These are phyloP conservation scores for Parascotia fuliginaria DNA, from an alignment of 2,888 invertebrate genomes.

Conservation along the genomic window DNA sequence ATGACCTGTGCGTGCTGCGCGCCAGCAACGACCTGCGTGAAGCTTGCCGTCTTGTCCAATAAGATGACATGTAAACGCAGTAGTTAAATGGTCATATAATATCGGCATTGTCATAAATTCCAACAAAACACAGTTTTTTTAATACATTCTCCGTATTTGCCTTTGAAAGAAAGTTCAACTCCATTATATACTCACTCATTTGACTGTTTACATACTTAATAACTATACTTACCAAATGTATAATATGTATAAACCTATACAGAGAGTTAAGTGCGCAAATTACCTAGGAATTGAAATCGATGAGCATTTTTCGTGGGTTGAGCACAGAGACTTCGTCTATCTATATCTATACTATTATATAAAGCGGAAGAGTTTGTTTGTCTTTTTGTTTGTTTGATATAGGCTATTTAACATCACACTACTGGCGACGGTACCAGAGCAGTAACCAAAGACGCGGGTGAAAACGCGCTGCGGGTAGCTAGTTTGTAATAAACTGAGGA, in stretches of 20 bases:
- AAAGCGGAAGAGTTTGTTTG: no score
- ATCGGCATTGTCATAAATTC: conserved; percentile 1
- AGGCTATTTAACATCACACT: no score
- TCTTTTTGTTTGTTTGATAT: no score
- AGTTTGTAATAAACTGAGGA: not conserved
- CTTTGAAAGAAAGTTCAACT: not conserved
- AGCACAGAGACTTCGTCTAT: not conserved
- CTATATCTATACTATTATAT: no score
- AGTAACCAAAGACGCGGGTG: no score
- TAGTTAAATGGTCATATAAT: conserved; percentile 4
- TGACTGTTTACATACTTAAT: no score
- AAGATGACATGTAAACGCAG: not conserved
- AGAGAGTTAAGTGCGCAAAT: not conserved
- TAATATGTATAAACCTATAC: not conserved
- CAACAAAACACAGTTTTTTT: conserved; percentile 4
- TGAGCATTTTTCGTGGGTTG: not conserved
- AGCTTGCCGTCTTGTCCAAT: not conserved
- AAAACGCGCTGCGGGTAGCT: no score
- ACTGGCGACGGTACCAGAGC: no score
- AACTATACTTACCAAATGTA: no score
- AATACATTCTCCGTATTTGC: conserved; percentile 5
- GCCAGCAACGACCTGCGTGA: not conserved
- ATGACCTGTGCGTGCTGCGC: conserved; percentile 3
- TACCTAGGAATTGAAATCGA: not conserved
- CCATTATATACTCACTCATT: not conserved